A percentile compares a stretch with the other conserved stretches of the same genome.
Evolutionary conservation across 2,797 vertebrate species (phyloP).

Genomic region (Geotrypetes seraphini): DNA sequence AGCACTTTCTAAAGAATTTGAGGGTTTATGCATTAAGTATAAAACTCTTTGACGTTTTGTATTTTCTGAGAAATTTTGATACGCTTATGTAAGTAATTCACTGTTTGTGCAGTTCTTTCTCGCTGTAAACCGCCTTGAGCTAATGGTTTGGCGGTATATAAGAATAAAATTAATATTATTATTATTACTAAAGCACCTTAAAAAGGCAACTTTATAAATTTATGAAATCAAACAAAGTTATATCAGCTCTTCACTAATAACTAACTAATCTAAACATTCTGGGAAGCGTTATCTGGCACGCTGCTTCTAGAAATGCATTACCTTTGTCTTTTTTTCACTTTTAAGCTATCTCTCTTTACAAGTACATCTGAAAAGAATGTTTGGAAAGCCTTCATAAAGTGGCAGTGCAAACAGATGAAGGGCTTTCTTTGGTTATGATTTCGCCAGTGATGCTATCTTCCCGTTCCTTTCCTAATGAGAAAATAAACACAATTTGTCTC

Average conservation of each 20-base stretch:
- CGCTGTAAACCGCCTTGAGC: too few species aligned
- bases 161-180: too few species aligned
- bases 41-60: too few species aligned
- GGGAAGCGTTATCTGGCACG: conserved; percentile 74
- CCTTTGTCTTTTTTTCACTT: conserved; percentile 62
- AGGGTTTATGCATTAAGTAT: too few species aligned
- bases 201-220: conserved; percentile 63
- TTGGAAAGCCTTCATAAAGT: conserved; percentile 66
- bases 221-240: conserved; percentile 55
- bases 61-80: too few species aligned
- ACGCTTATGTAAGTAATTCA: too few species aligned
- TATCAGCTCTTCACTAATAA: conserved; percentile 77
- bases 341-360: conserved; percentile 59
- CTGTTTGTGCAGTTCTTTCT: too few species aligned
- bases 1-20: too few species aligned
- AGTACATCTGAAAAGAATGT: conserved; percentile 61
- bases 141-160: too few species aligned
- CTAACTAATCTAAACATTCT: conserved; percentile 77
- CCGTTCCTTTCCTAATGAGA: conserved; percentile 64
- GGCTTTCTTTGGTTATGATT: conserved; percentile 58
- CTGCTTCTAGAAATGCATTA: conserved; percentile 67
- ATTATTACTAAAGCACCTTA: too few species aligned
- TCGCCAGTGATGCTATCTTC: conserved; percentile 60
- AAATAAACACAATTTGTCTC: conserved; percentile 60
- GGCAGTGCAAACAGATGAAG: conserved; percentile 61